These are phyloP conservation scores for Toxotes jaculatrix DNA, from an alignment of 2,113 vertebrate genomes.

Conservation along the genomic window DNA sequence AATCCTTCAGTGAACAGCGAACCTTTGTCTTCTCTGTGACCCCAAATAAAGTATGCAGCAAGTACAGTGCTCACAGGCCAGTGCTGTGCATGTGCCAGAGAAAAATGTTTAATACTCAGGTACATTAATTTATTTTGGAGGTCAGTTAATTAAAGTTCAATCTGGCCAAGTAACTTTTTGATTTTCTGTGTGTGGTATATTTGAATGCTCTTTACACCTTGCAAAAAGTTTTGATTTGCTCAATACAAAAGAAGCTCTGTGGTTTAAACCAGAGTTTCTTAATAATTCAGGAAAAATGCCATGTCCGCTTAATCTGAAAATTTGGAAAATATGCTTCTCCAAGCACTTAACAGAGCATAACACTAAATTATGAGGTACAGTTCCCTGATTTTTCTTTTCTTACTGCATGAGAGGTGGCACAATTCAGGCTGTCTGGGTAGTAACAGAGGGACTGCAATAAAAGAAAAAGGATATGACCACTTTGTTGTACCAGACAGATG, in stretches of 20 bases:
- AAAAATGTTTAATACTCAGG: not conserved
- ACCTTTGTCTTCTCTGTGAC: conserved; percentile 53
- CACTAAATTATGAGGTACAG: not conserved
- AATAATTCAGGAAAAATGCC: not conserved
- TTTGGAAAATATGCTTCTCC: not conserved
- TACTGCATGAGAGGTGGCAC: conserved; percentile 2
- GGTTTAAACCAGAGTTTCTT: not conserved
- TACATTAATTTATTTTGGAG: not conserved
- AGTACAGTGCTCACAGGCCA: conserved; percentile 11
- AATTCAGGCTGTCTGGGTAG: not conserved
- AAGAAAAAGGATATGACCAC: not conserved
- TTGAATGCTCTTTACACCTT: not conserved
- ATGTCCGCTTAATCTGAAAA: not conserved
- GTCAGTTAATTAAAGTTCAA: not conserved
- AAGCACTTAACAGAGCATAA: not conserved
- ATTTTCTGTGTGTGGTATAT: not conserved
- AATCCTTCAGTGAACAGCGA: conserved; percentile 45
- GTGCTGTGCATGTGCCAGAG: not conserved
- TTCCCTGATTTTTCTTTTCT: conserved; percentile 9
- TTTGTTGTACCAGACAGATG: not conserved
- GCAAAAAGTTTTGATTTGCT: not conserved
- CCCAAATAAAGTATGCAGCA: conserved; percentile 37
- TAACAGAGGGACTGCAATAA: not conserved
- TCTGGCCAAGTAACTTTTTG: not conserved
- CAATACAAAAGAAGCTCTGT: not conserved